phyloP scores from a whole-genome alignment of 2,113 vertebrate genomes.

The Mandrillus leucophaeus region DNA sequence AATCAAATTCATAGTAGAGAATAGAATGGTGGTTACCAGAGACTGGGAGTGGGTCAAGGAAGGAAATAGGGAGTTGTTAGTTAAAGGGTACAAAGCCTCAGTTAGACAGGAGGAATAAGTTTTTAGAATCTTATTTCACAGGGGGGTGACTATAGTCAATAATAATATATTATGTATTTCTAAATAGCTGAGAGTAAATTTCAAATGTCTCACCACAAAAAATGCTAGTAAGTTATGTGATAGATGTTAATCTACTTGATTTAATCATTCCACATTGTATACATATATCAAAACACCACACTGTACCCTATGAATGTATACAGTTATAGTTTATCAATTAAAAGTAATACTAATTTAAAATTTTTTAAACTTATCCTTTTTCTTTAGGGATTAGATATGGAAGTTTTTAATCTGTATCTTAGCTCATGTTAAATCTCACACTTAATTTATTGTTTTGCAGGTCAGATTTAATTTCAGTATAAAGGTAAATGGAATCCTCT shows the following conservation, averaged over 20 bases:
- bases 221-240: not conserved
- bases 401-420: not conserved
- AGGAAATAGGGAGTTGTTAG: not conserved
- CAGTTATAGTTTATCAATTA: not conserved
- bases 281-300: not conserved
- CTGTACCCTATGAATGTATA: not conserved
- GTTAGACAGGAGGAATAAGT: not conserved
- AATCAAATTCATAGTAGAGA: not conserved
- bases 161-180: not conserved
- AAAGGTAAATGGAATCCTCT: slow-evolving; percentile 70
- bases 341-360: not conserved
- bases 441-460: slow-evolving; percentile 66
- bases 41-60: not conserved
- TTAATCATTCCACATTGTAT: not conserved
- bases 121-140: not conserved
- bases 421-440: not conserved
- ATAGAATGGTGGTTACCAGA: not conserved
- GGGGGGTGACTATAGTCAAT: not conserved
- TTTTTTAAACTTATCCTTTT: not conserved
- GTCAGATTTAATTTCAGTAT: slow-evolving; percentile 77
- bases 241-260: not conserved
- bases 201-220: not conserved
- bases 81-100: not conserved
- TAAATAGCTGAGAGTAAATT: not conserved
- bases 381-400: not conserved